Base-by-base conservation (phyloP, 1,140 invertebrate genomes). In the Lordiphosa mommai region DNA sequence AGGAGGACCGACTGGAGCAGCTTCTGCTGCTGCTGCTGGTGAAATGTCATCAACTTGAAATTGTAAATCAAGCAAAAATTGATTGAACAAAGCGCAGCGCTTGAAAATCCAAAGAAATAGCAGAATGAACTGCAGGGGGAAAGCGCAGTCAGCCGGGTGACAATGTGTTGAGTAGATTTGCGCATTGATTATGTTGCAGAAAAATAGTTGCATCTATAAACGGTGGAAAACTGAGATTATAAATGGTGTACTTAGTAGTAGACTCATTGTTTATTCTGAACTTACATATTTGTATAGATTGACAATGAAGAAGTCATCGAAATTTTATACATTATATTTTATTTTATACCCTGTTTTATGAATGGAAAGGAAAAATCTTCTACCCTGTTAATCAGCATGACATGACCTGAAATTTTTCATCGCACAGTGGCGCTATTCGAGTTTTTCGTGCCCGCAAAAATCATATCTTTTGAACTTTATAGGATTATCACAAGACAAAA, bases 51-150 rank as follows among this genome's bases (percentile, higher is more conserved):
- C 76, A 73, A 69, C 51, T 80, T 53, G 70, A 71, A 79, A 80
- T 73, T 80, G 71, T 82, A 74, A 74, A 74, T 82, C 59, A 72
- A 82, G 68, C 71, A 82, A 72, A 72, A 65, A 70, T 72, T 72
- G 77, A 82, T 84, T 84, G 77, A 72, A 77, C 68, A 72, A 77
- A 77, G 67, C 57, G 61, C 50, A 40, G 52, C 17, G 47, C 47
- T 44, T 44, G 50, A 61, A 44, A 34, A 70, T 32, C 56, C 58
- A 36, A 36, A 67, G 52, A 36, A 50, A 48, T 34, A 52, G 43
- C 47, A 38, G 60, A 65, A 61, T 46, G 61, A 53, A 49, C 47
- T 47, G 36, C 66, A 71, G 60, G 37, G 10, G 7, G 10, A 12
- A 10, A 34, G 13, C 33, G 23, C 16, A 23, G 55, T 41, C 34